A percentile compares a stretch with the other conserved stretches of the same genome.
phyloP scores from a whole-genome alignment of 2,797 vertebrate species.

The Sebastes alutus region DNA sequence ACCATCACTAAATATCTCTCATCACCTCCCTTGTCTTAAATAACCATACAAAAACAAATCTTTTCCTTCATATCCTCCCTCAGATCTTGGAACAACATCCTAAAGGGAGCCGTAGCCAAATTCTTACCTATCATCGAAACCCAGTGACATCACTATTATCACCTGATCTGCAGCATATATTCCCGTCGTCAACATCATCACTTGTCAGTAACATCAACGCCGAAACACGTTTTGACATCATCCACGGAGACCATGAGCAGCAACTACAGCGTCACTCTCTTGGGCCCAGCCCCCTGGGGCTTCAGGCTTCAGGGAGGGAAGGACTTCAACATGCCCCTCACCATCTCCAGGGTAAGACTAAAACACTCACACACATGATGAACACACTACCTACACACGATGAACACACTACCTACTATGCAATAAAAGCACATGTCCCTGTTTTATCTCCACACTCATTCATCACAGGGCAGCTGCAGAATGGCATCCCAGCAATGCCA shows the following conservation, averaged over 20 bases:
- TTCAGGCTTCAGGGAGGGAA: slow-evolving; percentile 98
- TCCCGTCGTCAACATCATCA: slow-evolving; percentile 10
- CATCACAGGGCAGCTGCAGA: slow-evolving; percentile 29
- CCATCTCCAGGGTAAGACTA: slow-evolving; percentile 93
- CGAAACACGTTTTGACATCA: slow-evolving; percentile 4
- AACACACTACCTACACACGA: neutral
- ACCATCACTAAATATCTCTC: neutral
- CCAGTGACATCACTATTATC: neutral
- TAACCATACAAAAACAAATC: neutral
- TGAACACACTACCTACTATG: neutral
- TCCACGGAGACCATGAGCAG: slow-evolving; percentile 83
- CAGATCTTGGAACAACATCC: slow-evolving; percentile 39
- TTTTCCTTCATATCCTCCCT: slow-evolving; percentile 22
- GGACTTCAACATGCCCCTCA: slow-evolving; percentile 97
- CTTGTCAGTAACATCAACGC: slow-evolving; percentile 21
- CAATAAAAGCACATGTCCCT: neutral
- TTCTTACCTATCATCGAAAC: slow-evolving; percentile 1
- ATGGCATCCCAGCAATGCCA: slow-evolving; percentile 32
- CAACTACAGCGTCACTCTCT: slow-evolving; percentile 91
- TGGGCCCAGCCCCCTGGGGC: slow-evolving; percentile 96
- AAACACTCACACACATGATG: neutral
- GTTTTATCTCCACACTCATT: slow-evolving; percentile 23
- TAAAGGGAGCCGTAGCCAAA: neutral
- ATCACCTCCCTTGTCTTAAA: neutral
- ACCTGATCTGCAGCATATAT: slow-evolving; percentile 27